Base-by-base conservation (phyloP, 1,140 invertebrate species). In the Choristoneura fumiferana region DNA sequence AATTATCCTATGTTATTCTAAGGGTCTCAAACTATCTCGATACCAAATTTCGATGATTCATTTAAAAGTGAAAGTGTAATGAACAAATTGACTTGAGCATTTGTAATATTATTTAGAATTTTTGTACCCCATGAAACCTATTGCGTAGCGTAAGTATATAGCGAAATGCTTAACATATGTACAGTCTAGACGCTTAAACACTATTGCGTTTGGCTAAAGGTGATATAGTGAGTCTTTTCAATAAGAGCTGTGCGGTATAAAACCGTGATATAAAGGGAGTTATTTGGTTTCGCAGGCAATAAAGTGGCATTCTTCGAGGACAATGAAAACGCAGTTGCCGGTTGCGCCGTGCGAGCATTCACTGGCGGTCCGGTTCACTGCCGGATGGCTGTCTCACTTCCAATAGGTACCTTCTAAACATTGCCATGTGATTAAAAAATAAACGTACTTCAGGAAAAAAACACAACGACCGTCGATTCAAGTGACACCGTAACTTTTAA, bases 211-310 rank as follows among this genome's bases (percentile, higher is more conserved):
- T 8, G 40, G 8, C 18, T 45, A 45, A 45, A 45, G 17, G 8
- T 18, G 40, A 45, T 45, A n/a, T 10, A 45, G 8, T 40, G 14
- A 15, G 39, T 15, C 2, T 8, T 15, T 40, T 8, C 53, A 54
- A 54, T 45, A 76, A 78, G 79, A 76, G 73, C 69, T 45, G 45
- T 63, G 43, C 62, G 65, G 78, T 83, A 84, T 84, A 84, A 84
- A 82, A 79, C 67, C 67, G 65, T 71, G 70, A 72, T 78, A 84
- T 81, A 80, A 76, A 81, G 65, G 67, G 72, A 67, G 76, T 77
- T 84, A 87, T 84, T 84, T 81, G 78, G 75, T 81, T 87, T 81
- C 72, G 66, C 73, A 67, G 69, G 72, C 77, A 83, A 79, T 86
- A 86, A 84, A 78, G 68, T 61, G 67, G 76, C 65, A 73, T 78